Percentiles rank a stretch among this genome's conserved stretches.
phyloP scores from a whole-genome alignment of 2,113 vertebrate species.

The Pterocles orientalis region DNA sequence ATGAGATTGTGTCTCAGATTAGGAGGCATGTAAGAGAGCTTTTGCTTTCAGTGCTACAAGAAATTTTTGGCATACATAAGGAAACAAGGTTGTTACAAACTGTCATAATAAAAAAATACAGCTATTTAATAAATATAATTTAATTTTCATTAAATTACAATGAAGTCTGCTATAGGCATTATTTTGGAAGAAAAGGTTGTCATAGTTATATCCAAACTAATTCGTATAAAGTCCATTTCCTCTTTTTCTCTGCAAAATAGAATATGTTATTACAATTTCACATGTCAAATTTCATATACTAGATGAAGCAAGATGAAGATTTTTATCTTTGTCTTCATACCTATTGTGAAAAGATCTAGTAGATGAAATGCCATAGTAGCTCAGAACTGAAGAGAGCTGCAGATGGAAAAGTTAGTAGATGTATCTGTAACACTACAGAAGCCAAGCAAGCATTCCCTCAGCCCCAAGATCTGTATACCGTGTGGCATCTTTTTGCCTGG shows the following conservation, averaged over 20 bases:
- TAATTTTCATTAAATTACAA: background rate
- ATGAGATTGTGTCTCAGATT: background rate
- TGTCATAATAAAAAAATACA: background rate
- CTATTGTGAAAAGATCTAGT: background rate
- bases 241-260: background rate
- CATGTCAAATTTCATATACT: background rate
- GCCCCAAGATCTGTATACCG: no score
- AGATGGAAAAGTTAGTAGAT: background rate
- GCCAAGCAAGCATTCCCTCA: background rate
- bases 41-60: background rate
- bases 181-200: background rate
- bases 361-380: background rate
- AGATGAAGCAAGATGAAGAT: background rate
- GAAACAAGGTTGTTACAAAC: background rate
- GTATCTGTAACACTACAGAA: background rate
- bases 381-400: background rate
- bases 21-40: background rate
- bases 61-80: background rate
- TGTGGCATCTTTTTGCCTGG: background rate
- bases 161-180: background rate
- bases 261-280: background rate
- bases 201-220: background rate
- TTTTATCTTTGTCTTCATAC: background rate
- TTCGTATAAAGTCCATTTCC: background rate
- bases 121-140: background rate